phyloP scores from a whole-genome alignment of 2,888 invertebrate species.

The Pandemis heparana region DNA sequence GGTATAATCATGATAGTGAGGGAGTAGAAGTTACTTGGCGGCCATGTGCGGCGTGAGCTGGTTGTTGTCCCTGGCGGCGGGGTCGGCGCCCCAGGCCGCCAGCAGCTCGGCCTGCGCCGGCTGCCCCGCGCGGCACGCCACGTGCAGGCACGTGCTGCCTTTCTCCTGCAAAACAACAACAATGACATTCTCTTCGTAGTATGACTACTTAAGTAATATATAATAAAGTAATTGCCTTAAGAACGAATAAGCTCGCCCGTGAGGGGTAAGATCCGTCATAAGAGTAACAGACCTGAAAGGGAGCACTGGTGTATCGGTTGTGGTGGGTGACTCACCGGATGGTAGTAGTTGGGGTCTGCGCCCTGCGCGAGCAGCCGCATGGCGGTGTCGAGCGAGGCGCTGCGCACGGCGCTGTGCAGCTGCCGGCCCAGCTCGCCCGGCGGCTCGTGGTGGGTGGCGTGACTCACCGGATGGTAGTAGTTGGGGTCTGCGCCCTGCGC shows the following conservation, averaged over 20 bases:
- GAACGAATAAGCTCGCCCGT: too few species aligned
- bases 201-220: too few species aligned
- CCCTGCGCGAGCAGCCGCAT: background rate
- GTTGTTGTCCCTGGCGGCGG: constrained; percentile 91
- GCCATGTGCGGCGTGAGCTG: constrained; percentile 90
- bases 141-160: constrained; percentile 95
- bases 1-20: too few species aligned
- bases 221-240: too few species aligned
- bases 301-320: too few species aligned
- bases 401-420: constrained; percentile 77
- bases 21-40: constrained; percentile 81
- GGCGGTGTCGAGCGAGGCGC: constrained; percentile 4
- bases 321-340: constrained; percentile 89
- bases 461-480: constrained; percentile 65
- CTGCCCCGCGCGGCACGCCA: constrained; percentile 97
- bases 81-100: constrained; percentile 97
- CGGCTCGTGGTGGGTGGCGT: background rate
- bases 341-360: constrained; percentile 46
- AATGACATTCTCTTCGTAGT: background rate
- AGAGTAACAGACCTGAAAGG: too few species aligned
- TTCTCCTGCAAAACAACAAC: constrained; percentile 88
- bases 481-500: background rate
- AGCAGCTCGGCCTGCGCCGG: constrained; percentile 96
- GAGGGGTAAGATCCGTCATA: too few species aligned
- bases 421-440: constrained; percentile 85